These are phyloP conservation scores for Sander lucioperca DNA, from an alignment of 2,113 vertebrate species.

Conservation along the genomic window DNA sequence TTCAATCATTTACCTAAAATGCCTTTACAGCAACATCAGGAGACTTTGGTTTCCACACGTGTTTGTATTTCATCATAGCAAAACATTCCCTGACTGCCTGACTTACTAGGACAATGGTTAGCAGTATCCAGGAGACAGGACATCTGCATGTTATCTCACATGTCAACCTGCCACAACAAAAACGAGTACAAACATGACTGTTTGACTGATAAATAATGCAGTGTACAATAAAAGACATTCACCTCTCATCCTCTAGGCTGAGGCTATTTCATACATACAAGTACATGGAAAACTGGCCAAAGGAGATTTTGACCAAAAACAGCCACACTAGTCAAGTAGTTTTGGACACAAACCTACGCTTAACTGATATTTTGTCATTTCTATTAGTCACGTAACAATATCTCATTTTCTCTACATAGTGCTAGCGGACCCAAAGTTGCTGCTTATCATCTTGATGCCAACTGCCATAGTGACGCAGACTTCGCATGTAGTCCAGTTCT, in stretches of 20 bases:
- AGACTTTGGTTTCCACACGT: neutral
- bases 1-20: slow-evolving; percentile 33
- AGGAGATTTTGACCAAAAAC: no score
- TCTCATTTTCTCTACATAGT: no score
- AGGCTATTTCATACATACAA: neutral
- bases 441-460: no score
- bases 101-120: neutral
- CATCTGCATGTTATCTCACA: neutral
- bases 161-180: neutral
- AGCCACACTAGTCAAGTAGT: no score
- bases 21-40: neutral
- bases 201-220: neutral
- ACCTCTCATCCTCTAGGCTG: neutral
- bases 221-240: neutral
- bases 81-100: neutral
- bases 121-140: neutral
- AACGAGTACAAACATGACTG: neutral
- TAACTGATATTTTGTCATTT: no score
- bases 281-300: neutral
- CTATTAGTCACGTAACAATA: no score
- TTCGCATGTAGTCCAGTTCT: no score
- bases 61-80: neutral
- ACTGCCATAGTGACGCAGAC: no score
- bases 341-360: no score
- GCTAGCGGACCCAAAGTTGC: no score